Percentiles rank a stretch among this genome's conserved stretches.
Conservation (phyloP, 2,888 invertebrate species). For the Strigamia crassipes region DNA sequence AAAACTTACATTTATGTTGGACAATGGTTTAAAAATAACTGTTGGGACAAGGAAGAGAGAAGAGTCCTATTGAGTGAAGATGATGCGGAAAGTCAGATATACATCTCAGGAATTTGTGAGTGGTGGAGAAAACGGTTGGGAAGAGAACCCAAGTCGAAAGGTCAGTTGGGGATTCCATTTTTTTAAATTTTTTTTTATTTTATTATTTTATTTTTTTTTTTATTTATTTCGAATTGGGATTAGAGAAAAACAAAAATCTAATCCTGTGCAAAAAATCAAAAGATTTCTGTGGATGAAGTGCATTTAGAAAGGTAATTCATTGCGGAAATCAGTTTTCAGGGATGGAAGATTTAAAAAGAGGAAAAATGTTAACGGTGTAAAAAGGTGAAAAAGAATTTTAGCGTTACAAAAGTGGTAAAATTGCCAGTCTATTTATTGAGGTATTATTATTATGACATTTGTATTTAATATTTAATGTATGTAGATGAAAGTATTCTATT, state of each 20-base stretch:
- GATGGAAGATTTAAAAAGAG: conserved; percentile 15
- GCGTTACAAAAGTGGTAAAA: conserved; percentile 33
- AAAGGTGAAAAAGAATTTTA: conserved; percentile 33
- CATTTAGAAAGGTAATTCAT: conserved; percentile 13
- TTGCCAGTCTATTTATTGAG: conserved; percentile 44
- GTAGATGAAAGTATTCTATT: conserved; percentile 33
- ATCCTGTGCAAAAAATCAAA: conserved; percentile 45
- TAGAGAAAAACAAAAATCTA: neutral
- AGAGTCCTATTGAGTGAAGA: conserved; percentile 20
- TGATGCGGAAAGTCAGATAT: conserved; percentile 3
- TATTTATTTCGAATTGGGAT: neutral
- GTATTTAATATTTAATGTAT: conserved; percentile 45
- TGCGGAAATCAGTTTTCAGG: conserved; percentile 42
- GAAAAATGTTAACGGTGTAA: conserved; percentile 23
- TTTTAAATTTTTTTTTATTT: neutral
- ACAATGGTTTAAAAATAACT: conserved; percentile 29
- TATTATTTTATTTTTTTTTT: neutral
- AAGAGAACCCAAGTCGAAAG: neutral
- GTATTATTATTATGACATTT: conserved; percentile 43
- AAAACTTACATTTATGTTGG: conserved; percentile 35
- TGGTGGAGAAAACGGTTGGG: neutral
- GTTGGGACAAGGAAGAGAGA: conserved; percentile 10
- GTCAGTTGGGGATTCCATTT: conserved; percentile 37
- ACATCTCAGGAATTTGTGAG: neutral
- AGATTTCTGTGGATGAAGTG: conserved; percentile 37